Evolutionary conservation across 2,113 vertebrate genomes (phyloP), one percentile per base, ranked within the genome.

Genomic region (Zosterops japonicus): DNA sequence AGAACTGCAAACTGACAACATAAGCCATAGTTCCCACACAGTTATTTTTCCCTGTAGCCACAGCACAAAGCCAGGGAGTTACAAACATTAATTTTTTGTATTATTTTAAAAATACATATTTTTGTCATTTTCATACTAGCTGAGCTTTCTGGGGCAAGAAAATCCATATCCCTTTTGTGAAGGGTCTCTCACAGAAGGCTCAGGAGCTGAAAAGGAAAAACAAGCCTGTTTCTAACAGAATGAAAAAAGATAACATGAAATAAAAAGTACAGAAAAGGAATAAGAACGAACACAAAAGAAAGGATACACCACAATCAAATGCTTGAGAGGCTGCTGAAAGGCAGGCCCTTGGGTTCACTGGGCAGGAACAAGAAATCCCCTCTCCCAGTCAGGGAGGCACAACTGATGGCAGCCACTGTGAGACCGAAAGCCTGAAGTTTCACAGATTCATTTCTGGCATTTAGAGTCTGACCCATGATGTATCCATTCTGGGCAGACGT

Each of bases 81-180:
- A 35, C 15, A 82, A 83, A 78, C 11, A 2, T 21, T 50, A 63
- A 7, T 11, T 87, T 23, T 71, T 60, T 65, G 59, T 44, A 71
- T 69, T 33, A 72, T 72, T 87, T 42, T 3, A 56, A 72, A 82
- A 82, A 74, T 5, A 70, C 7, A 4, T 76, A 25, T 87, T 87
- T 95, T 94, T 88, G 74, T 86, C 24, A 86, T 77, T 86, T 77
- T 63, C 70, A 90, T 72, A 87, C 72, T 81, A 96, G 79, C 18
- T 2, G 67, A 91, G 79, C 44, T 87, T 93, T 83, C 60, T 39
- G 31, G 88, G 64, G 41, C 80, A 90, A 84, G 85, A 93, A 93
- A 92, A 92, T 94, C 90, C 77, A 96, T 95, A 92, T 72, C 57
- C 72, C 69, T 94, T 97, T 94, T 94, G 94, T 93, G 86, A 90